Conservation (phyloP, 2,888 invertebrate genomes). For the Morinoia aosen region DNA sequence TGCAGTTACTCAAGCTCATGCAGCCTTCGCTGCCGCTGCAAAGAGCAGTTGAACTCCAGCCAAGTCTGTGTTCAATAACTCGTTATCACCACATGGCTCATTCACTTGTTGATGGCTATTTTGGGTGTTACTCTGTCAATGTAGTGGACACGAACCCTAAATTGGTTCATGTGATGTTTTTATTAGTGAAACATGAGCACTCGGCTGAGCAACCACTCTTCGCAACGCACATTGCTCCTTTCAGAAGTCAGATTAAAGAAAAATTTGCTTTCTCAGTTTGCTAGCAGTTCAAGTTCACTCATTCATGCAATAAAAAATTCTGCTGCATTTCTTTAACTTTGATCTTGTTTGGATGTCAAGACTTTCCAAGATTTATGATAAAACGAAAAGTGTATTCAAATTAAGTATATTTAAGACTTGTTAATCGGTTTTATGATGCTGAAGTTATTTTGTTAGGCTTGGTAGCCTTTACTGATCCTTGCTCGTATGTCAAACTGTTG, state of each 20-base stretch:
- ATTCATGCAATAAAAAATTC: background rate
- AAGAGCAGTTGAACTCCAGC: constrained; percentile 32
- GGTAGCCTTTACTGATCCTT: background rate
- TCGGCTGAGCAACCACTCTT: constrained; percentile 20
- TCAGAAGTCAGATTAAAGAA: background rate
- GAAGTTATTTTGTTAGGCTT: background rate
- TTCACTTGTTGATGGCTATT: background rate
- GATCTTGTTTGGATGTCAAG: background rate
- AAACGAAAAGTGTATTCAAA: background rate
- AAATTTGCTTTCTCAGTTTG: background rate
- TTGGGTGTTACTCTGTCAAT: background rate
- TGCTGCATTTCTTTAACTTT: background rate
- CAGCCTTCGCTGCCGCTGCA: constrained; percentile 33
- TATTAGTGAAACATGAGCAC: background rate
- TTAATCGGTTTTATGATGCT: background rate
- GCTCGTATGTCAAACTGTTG: background rate
- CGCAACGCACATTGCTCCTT: constrained; percentile 52
- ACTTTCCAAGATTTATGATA: background rate
- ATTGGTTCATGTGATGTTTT: background rate
- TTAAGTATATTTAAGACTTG: background rate
- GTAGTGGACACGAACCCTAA: background rate
- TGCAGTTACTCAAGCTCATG: background rate
- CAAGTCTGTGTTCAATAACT: background rate
- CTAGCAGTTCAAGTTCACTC: background rate
- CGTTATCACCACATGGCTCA: background rate